Base-by-base conservation (phyloP, 2,113 vertebrate species). In the Sarotherodon lohbergeri region DNA sequence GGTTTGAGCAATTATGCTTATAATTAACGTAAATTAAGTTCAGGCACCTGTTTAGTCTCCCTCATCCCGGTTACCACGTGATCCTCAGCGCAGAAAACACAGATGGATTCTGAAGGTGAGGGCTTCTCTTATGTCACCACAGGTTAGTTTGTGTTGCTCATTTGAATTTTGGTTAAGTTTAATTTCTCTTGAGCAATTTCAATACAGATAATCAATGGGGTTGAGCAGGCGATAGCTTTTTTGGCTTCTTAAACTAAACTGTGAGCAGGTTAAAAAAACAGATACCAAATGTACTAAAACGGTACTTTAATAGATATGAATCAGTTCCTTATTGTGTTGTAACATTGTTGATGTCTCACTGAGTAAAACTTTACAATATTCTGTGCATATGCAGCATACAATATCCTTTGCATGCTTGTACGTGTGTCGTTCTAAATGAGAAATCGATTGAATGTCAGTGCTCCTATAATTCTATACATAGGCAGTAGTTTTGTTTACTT, bases 91-190 rank as follows among this genome's bases (percentile, higher is more conserved):
- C 50, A 6, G 76, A 9, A 10, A 36, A 2, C 59, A 3, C 73
- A 55, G 88, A 82, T 76, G 83, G 7, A 66, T 3, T 10, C 7
- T 90, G 90, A 89, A 91, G 88, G 88, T 90, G 84, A 90, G 86
- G 12, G 16, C 61, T 36, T 43, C 16, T 2, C 27, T 14, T 2
- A 29, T 2, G 16, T 87, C 13, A 27, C 0, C 2, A 14, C 7
- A 50, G 8, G 27, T 56, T 27, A 7, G 14, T 48, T 32, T 12
- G 8, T 54, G 11, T 34, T 52, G 2, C 2, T 24, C 6, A 0
- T 12, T 46, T 2, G 4, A 14, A 5, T 22, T 11, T 5, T 1
- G 13, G 4, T 52, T 4, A 17, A 52, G 22, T 41, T 22, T 11
- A 1, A 22, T 13, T 9, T 9, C 5, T 81, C 6, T 2, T 6